Evolutionary conservation across 2,797 vertebrate genomes (phyloP).

Genomic region (Fistularia tabacaria): DNA sequence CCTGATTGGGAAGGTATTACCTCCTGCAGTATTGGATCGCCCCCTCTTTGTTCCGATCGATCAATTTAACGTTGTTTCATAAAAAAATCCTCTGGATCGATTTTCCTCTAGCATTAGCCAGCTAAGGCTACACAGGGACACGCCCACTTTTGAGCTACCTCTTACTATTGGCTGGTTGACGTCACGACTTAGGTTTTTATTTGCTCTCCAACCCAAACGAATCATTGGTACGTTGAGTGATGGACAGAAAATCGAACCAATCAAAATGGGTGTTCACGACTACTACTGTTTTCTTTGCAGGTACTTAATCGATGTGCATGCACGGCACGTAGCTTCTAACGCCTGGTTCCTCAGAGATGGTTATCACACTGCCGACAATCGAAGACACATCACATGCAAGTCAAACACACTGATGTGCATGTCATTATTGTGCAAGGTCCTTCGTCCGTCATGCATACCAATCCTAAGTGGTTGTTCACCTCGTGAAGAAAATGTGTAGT

Average conservation of each 20-base stretch:
- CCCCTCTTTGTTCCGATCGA: conserved; percentile 25
- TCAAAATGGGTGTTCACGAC: neutral
- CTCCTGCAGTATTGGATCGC: conserved; percentile 56
- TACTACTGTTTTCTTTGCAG: neutral
- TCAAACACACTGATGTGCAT: too few relatives aligned
- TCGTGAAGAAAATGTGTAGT: too few relatives aligned
- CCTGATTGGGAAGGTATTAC: conserved; percentile 39
- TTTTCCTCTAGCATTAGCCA: conserved; percentile 65
- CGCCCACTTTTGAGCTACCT: conserved; percentile 41
- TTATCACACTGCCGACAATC: too few relatives aligned
- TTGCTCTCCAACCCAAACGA: rapidly evolving
- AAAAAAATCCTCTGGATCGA: conserved; percentile 49
- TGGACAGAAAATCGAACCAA: conserved; percentile 26
- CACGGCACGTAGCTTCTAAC: neutral
- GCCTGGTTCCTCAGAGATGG: too few relatives aligned
- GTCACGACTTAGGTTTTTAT: neutral
- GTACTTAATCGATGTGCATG: conserved; percentile 15
- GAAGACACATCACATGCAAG: too few relatives aligned
- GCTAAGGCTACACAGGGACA: conserved; percentile 26
- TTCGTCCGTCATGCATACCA: too few relatives aligned
- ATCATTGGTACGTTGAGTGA: conserved; percentile 22
- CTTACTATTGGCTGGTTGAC: conserved; percentile 42
- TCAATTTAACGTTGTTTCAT: conserved; percentile 53
- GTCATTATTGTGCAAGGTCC: too few relatives aligned
- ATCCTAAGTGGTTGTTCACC: too few relatives aligned